Conservation (phyloP, 2,888 invertebrate species). For the Ceramica pisi region DNA sequence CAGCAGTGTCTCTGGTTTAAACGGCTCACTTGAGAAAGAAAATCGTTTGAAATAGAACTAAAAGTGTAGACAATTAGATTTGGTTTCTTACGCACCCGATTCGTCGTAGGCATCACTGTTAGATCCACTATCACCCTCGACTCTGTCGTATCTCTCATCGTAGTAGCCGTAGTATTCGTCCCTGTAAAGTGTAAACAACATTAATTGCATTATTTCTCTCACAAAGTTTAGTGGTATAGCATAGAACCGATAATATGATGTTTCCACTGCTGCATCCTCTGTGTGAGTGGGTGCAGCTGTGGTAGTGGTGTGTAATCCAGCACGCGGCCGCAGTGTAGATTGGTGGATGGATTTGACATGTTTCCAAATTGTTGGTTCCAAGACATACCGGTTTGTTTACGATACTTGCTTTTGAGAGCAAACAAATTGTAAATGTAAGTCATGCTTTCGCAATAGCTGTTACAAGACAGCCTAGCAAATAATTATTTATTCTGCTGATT, state of each 20-base stretch:
- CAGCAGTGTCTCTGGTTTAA: neutral
- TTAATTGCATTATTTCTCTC: neutral
- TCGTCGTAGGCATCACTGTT: conserved; percentile 45
- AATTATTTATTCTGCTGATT: neutral
- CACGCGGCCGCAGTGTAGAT: too few species aligned
- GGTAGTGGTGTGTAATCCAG: too few species aligned
- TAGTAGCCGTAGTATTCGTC: conserved; percentile 10
- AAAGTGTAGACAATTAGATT: neutral
- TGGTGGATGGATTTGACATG: too few species aligned
- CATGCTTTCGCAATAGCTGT: neutral
- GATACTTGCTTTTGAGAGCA: too few species aligned
- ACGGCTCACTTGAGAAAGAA: neutral
- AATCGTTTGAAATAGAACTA: neutral
- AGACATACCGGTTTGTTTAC: too few species aligned
- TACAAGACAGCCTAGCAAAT: neutral
- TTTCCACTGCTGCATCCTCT: neutral
- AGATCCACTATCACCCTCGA: conserved; percentile 50
- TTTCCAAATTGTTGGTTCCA: too few species aligned
- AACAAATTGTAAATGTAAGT: neutral
- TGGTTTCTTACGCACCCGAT: conserved; percentile 35
- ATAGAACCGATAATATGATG: too few species aligned
- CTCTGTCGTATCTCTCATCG: neutral
- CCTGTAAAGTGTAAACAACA: conserved; percentile 28
- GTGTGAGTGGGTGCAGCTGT: neutral
- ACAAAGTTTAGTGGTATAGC: neutral